phyloP scores from a whole-genome alignment of 2,113 vertebrate genomes.

The Trematomus loennbergii region DNA sequence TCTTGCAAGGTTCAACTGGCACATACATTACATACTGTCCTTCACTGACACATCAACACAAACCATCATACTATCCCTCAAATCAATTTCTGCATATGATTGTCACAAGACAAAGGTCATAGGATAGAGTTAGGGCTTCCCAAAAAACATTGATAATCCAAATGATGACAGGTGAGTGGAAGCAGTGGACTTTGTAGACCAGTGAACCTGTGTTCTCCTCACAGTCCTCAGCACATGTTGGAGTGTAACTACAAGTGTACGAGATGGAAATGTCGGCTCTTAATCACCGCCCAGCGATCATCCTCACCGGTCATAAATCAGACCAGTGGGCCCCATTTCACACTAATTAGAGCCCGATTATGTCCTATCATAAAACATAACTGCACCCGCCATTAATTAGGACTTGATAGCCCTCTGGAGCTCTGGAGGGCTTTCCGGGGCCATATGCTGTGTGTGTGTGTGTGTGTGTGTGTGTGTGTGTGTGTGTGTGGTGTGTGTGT shows the following conservation, averaged over 20 bases:
- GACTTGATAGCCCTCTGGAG: conserved; percentile 48
- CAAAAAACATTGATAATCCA: background rate
- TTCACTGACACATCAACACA: background rate
- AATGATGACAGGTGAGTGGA: too few relatives aligned
- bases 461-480: conserved; percentile 1
- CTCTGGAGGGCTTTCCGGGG: conserved; percentile 46
- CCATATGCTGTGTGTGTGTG: conserved; percentile 12
- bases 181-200: background rate
- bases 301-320: conserved; percentile 64
- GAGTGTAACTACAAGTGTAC: conserved; percentile 30
- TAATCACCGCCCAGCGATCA: conserved; percentile 51
- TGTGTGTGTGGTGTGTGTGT: background rate
- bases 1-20: background rate
- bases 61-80: background rate
- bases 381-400: conserved; percentile 69
- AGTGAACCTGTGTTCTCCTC: background rate
- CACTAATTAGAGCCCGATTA: conserved; percentile 71
- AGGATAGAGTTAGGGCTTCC: background rate
- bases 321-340: conserved; percentile 57
- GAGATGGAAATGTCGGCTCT: conserved; percentile 40
- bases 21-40: background rate
- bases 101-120: background rate
- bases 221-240: conserved; percentile 11
- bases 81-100: background rate
- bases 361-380: conserved; percentile 72